Percentiles rank a stretch among this genome's conserved stretches.
These are phyloP conservation scores for Halocaridina rubra DNA, from an alignment of 2,888 invertebrate genomes.

Conservation along the genomic window DNA sequence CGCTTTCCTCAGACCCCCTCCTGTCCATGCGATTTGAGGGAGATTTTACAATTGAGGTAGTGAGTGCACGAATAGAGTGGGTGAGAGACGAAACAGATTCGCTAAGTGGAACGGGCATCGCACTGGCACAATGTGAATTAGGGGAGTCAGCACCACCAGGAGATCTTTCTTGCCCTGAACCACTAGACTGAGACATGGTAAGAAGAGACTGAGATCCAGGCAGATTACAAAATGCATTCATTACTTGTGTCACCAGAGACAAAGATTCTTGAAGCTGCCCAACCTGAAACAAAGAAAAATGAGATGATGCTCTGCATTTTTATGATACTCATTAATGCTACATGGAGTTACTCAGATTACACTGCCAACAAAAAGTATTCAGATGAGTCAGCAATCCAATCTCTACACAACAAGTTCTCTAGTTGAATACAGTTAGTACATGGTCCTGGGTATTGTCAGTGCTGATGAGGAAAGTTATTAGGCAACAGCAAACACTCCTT, in stretches of 20 bases:
- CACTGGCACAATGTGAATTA: constrained; percentile 13
- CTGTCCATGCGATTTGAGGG: constrained; percentile 24
- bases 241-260: constrained; percentile 61
- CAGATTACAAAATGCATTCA: constrained; percentile 63
- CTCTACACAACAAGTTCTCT: too few species aligned
- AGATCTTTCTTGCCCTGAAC: constrained; percentile 57
- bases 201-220: constrained; percentile 61
- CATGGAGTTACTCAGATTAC: too few species aligned
- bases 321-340: too few species aligned
- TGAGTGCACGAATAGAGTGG: constrained; percentile 54
- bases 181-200: constrained; percentile 61
- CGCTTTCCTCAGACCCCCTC: background rate
- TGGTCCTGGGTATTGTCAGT: too few species aligned
- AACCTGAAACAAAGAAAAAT: constrained; percentile 35
- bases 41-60: constrained; percentile 51
- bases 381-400: too few species aligned
- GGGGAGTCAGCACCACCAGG: constrained; percentile 44
- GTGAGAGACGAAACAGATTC: constrained; percentile 48
- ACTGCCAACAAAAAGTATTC: too few species aligned
- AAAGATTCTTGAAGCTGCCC: constrained; percentile 59
- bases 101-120: constrained; percentile 38
- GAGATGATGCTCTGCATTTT: too few species aligned
- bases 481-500: too few species aligned
- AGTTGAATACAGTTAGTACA: too few species aligned
- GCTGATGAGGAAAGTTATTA: too few species aligned